Evolutionary conservation across 2,113 vertebrate species (phyloP).

Genomic region (Psittacara wagleri): DNA sequence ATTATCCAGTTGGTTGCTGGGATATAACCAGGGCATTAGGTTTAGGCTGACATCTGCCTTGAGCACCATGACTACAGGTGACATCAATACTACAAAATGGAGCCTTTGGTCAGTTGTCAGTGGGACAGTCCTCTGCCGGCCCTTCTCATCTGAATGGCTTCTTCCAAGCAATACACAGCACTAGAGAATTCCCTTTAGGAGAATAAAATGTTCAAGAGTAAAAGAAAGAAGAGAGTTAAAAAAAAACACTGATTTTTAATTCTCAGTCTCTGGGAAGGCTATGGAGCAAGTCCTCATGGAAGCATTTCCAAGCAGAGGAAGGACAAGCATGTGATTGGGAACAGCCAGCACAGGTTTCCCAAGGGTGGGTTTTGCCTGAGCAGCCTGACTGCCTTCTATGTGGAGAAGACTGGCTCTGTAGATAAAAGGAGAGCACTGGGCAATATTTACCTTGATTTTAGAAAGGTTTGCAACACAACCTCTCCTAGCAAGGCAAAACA

Average conservation of each 20-base stretch:
- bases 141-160: not conserved
- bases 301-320: not conserved
- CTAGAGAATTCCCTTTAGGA: not conserved
- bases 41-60: not conserved
- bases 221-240: not conserved
- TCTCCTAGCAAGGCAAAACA: not conserved
- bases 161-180: not conserved
- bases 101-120: not conserved
- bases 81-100: not conserved
- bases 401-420: not conserved
- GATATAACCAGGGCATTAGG: conserved; percentile 2
- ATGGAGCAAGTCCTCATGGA: not conserved
- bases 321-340: rapidly evolving
- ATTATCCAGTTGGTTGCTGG: not conserved
- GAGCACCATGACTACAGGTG: not conserved
- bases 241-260: not conserved
- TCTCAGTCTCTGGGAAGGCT: not conserved
- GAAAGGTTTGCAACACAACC: not conserved
- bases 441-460: not conserved
- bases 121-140: not conserved
- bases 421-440: not conserved
- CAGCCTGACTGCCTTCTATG: not conserved
- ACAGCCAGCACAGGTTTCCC: not conserved
- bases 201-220: not conserved
- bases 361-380: not conserved